Conservation (phyloP, 30 jellyfish, hydroid and myxozoan genomes). For the Chrysaora quinquecirrha region DNA sequence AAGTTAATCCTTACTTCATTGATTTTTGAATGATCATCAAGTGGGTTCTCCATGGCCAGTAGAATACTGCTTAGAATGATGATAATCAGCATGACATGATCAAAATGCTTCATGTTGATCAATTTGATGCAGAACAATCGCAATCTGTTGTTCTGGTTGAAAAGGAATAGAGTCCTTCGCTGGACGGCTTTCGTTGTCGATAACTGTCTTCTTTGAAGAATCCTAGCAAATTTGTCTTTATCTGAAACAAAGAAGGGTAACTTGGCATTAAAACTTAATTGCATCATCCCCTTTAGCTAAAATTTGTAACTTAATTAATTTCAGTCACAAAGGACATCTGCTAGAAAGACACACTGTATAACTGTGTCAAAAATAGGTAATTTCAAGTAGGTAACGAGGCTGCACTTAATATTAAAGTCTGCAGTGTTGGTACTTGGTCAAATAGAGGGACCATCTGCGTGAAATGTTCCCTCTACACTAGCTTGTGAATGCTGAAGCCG, state of each 20-base stretch:
- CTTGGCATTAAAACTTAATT: too few species aligned
- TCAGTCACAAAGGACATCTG: too few species aligned
- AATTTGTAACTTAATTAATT: too few species aligned
- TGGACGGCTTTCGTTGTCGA: slow-evolving; percentile 76
- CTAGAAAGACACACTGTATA: too few species aligned
- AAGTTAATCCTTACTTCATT: slow-evolving; percentile 31
- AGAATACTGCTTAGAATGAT: slow-evolving; percentile 80
- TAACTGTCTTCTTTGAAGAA: slow-evolving; percentile 77
- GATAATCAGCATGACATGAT: slow-evolving; percentile 85
- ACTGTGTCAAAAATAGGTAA: too few species aligned
- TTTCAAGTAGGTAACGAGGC: too few species aligned
- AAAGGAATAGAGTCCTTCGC: slow-evolving; percentile 74
- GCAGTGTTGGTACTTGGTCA: too few species aligned
- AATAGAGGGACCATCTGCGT: too few species aligned
- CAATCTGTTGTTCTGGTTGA: slow-evolving; percentile 82
- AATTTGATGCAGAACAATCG: slow-evolving; percentile 79
- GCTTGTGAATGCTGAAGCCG: too few species aligned
- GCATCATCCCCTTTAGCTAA: too few species aligned
- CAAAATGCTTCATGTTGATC: slow-evolving; percentile 83
- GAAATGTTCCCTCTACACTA: too few species aligned
- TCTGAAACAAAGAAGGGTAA: neutral
- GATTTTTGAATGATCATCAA: slow-evolving; percentile 38
- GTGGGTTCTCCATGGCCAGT: slow-evolving; percentile 92
- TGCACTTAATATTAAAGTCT: too few species aligned
- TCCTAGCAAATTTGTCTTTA: slow-evolving; percentile 11